Base-by-base conservation (phyloP, 2,113 vertebrate species). In the Phaetusa simplex region DNA sequence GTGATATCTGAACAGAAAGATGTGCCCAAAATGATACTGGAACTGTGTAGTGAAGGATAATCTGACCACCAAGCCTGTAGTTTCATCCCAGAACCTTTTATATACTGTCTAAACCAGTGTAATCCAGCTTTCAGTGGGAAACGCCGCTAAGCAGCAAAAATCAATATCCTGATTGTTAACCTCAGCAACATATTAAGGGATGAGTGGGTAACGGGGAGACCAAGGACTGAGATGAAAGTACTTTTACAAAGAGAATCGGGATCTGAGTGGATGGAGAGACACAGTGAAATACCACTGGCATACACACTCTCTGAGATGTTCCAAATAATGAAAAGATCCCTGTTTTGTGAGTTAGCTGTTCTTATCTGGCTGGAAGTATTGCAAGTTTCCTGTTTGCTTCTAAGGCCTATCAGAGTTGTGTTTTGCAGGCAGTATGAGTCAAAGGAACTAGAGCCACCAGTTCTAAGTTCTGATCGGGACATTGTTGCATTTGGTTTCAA, bases 41-140 rank as follows among this genome's bases (percentile, higher is more conserved):
- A 64, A 86, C 43, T 50, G 22, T 45, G 40, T 45, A 82, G 30
- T 40, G 14, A 59, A 88, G 67, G 50, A 70, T 79, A 79, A 89
- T 64, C 87, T 89, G 50, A 47, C 43, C 2, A 13, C 8, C 36
- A 62, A 82, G 14, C 58, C 74, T 83, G 50, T 38, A 78, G 45
- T 62, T 97, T 88, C 34, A 78, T 47, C 30, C 36, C 0, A 11
- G 80, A 14, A 38, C 27, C 26, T 67, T 70, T 85, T 50, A 61
- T 55, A 40, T 61, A 26, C 24, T 47, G 22, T 91, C 66, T 96
- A 95, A 92, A 81, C 3, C 14, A 61, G 21, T 62, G 49, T 82
- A 95, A 94, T 94, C 65, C 81, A 91, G 81, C 74, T 93, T 93
- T 81, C 43, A 82, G 61, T 65, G 40, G 47, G 62, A 87, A 82